Evolutionary conservation across 92 coral and sea anemone genomes (phyloP).

Genomic region (Porites cylindrica): DNA sequence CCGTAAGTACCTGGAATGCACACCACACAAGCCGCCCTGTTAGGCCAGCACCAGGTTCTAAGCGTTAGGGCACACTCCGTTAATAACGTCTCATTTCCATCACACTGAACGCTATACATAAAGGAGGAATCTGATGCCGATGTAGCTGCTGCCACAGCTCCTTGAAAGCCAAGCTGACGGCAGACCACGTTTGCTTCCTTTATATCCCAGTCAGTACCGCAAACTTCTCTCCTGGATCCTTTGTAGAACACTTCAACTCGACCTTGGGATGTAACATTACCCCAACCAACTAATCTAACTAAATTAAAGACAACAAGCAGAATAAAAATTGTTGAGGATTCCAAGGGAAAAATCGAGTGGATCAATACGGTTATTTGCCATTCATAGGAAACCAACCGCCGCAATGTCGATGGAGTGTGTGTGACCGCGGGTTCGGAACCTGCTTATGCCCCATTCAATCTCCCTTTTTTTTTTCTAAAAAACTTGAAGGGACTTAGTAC

Average conservation of each 20-base stretch:
- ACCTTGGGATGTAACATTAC: neutral
- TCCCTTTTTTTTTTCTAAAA: too few species aligned
- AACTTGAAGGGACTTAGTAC: too few species aligned
- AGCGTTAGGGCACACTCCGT: slow-evolving; percentile 18
- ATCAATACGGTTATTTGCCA: too few species aligned
- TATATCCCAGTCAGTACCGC: neutral
- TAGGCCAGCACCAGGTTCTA: too few species aligned
- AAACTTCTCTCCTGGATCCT: slow-evolving; percentile 1
- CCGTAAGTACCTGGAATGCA: too few species aligned
- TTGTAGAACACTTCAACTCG: slow-evolving; percentile 3
- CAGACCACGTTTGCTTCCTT: slow-evolving; percentile 17
- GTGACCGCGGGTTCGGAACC: too few species aligned
- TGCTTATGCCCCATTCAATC: too few species aligned
- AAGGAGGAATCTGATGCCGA: neutral
- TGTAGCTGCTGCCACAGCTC: neutral
- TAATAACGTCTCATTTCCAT: slow-evolving; percentile 40
- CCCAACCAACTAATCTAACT: neutral
- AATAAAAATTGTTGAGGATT: too few species aligned
- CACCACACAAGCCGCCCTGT: too few species aligned
- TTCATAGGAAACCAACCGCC: too few species aligned
- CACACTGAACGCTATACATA: slow-evolving; percentile 57
- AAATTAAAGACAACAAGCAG: neutral
- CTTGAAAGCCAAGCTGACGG: slow-evolving; percentile 19
- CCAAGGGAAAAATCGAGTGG: too few species aligned
- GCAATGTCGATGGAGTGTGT: too few species aligned